phyloP scores from a whole-genome alignment of 2,113 vertebrate species.

The Rostratula benghalensis region DNA sequence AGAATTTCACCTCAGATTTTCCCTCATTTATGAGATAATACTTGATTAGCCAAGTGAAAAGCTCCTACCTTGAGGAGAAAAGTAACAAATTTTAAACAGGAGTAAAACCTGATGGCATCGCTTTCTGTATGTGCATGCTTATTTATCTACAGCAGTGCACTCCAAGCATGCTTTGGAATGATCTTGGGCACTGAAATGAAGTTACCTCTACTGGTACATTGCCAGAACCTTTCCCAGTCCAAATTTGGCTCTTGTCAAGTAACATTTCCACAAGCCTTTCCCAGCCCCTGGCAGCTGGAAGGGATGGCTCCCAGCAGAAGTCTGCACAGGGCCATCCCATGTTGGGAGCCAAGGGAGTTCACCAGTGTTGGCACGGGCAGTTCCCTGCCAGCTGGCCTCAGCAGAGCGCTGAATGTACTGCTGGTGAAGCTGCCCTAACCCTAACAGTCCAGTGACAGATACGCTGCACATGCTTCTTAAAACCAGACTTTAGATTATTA shows the following conservation, averaged over 20 bases:
- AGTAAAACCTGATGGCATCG: neutral
- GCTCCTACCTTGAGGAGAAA: neutral
- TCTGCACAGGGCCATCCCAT: fast-evolving
- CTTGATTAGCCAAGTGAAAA: neutral
- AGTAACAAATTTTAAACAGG: neutral
- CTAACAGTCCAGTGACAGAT: fast-evolving
- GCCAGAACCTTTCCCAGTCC: neutral
- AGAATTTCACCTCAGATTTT: neutral
- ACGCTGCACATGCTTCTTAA: fast-evolving
- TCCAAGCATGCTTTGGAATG: neutral
- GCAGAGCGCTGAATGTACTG: fast-evolving
- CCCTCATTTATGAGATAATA: neutral
- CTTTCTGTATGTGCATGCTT: neutral
- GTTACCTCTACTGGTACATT: neutral
- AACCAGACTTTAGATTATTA: neutral
- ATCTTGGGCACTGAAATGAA: neutral
- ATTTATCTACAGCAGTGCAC: neutral
- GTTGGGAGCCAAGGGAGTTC: neutral
- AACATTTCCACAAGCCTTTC: neutral
- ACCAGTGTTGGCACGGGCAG: fast-evolving
- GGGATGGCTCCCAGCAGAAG: neutral
- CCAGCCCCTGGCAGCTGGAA: neutral
- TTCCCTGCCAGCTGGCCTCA: neutral
- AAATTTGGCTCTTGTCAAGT: neutral
- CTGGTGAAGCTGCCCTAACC: neutral